phyloP scores from a whole-genome alignment of 2,113 vertebrate genomes.

The Oncorhynchus keta region DNA sequence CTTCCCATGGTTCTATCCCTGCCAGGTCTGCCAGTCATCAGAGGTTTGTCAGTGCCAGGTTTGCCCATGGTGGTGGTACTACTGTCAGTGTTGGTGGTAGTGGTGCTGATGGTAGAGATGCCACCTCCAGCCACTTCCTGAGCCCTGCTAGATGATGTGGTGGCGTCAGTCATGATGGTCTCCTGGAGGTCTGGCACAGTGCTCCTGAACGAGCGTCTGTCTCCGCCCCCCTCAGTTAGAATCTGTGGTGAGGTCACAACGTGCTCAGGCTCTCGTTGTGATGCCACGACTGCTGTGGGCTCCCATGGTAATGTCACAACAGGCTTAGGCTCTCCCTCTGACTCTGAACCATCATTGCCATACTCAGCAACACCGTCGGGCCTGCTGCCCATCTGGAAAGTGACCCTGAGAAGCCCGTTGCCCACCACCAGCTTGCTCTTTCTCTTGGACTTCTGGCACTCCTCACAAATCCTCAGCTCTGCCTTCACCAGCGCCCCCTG shows the following conservation, averaged over 20 bases:
- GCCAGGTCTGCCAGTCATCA: slow-evolving; percentile 26
- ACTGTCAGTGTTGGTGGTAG: background rate
- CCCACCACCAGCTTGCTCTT: slow-evolving; percentile 85
- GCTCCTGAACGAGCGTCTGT: slow-evolving; percentile 47
- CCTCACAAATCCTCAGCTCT: slow-evolving; percentile 88
- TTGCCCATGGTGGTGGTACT: slow-evolving; percentile 7
- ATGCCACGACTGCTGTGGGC: slow-evolving; percentile 29
- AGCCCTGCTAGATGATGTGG: slow-evolving; percentile 11
- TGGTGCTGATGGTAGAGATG: slow-evolving; percentile 33
- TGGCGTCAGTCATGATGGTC: slow-evolving; percentile 27
- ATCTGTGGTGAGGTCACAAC: slow-evolving; percentile 37
- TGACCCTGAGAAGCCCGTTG: slow-evolving; percentile 74
- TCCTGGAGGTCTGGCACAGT: slow-evolving; percentile 66
- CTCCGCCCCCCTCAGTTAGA: slow-evolving; percentile 26
- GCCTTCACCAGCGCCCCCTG: slow-evolving; percentile 81
- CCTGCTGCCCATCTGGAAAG: slow-evolving; percentile 69
- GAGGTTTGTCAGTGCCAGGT: slow-evolving; percentile 14
- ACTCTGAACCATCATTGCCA: slow-evolving; percentile 35
- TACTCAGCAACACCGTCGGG: slow-evolving; percentile 27
- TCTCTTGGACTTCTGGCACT: slow-evolving; percentile 91
- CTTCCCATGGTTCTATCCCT: slow-evolving; percentile 13
- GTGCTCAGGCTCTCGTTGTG: slow-evolving; percentile 23
- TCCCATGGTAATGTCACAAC: slow-evolving; percentile 30
- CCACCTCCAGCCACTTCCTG: slow-evolving; percentile 27
- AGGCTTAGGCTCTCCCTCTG: slow-evolving; percentile 51